phyloP scores from a whole-genome alignment of 2,797 vertebrate genomes.

The Phalloptychus januarius region DNA sequence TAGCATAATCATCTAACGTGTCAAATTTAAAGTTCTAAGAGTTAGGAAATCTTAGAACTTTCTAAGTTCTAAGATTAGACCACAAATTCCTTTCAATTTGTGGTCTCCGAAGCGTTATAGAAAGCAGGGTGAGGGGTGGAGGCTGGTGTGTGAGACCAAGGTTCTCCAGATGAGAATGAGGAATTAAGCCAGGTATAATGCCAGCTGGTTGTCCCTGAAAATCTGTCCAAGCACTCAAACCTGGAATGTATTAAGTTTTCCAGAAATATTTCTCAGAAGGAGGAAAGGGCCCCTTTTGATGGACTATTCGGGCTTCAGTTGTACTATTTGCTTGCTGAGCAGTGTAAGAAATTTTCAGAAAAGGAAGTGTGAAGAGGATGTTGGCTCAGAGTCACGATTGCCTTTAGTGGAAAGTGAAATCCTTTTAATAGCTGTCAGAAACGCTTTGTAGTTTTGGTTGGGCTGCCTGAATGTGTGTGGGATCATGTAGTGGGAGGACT shows the following conservation, averaged over 20 bases:
- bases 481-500: conserved; percentile 30
- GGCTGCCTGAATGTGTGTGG: conserved; percentile 11
- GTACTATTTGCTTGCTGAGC: conserved; percentile 20
- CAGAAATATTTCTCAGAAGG: not conserved
- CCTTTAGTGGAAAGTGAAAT: conserved; percentile 70
- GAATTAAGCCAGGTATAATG: not conserved
- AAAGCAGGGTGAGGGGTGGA: not conserved
- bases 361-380: conserved; percentile 74
- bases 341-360: conserved; percentile 37
- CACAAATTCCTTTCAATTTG: not conserved
- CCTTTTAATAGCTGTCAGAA: conserved; percentile 51
- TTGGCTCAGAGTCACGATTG: conserved; percentile 42
- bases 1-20: not conserved
- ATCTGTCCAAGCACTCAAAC: not conserved
- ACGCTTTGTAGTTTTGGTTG: conserved; percentile 25
- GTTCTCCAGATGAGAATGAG: not conserved
- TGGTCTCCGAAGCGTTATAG: not conserved
- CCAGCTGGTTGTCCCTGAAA: not conserved
- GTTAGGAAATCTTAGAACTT: too few species aligned
- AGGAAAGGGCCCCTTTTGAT: not conserved
- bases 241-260: not conserved
- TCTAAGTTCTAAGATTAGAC: too few species aligned
- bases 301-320: not conserved
- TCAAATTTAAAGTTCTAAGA: not conserved
- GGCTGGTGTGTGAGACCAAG: not conserved